These are phyloP conservation scores for Diplolepis rosae DNA, from an alignment of 2,888 invertebrate species.

Conservation along the genomic window DNA sequence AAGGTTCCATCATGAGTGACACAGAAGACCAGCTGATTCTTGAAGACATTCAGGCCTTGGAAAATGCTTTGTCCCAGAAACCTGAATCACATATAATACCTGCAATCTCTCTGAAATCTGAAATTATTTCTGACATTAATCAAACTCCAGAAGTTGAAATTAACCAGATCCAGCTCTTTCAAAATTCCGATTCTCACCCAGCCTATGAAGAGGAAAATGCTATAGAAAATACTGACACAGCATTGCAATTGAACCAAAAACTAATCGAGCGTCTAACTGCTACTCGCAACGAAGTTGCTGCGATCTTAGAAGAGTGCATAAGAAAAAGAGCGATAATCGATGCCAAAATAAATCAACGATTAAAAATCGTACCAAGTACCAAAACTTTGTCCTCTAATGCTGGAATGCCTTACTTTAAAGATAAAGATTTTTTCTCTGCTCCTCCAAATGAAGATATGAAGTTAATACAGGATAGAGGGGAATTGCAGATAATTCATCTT, in stretches of 20 bases:
- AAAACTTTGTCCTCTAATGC: constrained; percentile 59
- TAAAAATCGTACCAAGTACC: constrained; percentile 8
- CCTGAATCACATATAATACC: not conserved
- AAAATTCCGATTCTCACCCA: not conserved
- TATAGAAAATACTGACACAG: not conserved
- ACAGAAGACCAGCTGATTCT: constrained; percentile 57
- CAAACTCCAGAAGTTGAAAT: constrained; percentile 8
- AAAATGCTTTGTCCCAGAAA: constrained; percentile 53
- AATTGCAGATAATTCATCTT: constrained; percentile 63
- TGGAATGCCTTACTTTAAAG: constrained; percentile 82
- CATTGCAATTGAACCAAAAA: constrained; percentile 68
- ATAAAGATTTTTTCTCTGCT: constrained; percentile 75
- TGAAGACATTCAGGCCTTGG: constrained; percentile 62
- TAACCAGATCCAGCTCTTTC: not conserved
- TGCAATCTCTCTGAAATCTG: constrained; percentile 28
- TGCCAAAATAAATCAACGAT: constrained; percentile 40
- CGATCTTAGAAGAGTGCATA: constrained; percentile 70
- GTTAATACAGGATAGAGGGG: constrained; percentile 68
- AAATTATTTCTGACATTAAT: not conserved
- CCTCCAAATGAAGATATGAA: constrained; percentile 79
- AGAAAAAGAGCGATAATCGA: constrained; percentile 57
- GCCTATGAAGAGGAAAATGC: constrained; percentile 56
- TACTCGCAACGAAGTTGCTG: constrained; percentile 68
- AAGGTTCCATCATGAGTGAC: constrained; percentile 57
- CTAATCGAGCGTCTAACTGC: constrained; percentile 68